These are phyloP conservation scores for Saturnia japonica DNA, from an alignment of 2,888 invertebrate genomes.

Conservation along the genomic window DNA sequence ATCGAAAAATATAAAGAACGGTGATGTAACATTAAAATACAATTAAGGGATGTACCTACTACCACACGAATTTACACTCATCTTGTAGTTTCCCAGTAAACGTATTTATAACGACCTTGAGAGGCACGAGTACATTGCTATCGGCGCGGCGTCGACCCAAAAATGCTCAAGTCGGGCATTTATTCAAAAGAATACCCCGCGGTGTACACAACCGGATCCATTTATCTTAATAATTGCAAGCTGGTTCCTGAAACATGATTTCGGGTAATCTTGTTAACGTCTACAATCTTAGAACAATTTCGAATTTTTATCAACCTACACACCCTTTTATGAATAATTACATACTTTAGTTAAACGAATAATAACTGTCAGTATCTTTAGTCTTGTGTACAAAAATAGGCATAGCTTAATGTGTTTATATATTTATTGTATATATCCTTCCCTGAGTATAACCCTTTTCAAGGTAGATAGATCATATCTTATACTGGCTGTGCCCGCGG, in stretches of 20 bases:
- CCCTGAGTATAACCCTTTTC: background rate
- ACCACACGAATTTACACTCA: constrained; percentile 26
- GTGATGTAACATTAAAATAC: constrained; percentile 39
- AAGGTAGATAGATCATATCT: too few species aligned
- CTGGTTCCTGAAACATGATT: constrained; percentile 9
- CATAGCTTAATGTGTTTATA: background rate
- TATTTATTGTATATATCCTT: background rate
- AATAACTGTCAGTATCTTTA: background rate
- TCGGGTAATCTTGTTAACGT: background rate
- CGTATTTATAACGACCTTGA: constrained; percentile 1
- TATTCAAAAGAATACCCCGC: constrained; percentile 3
- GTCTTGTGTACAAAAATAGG: background rate
- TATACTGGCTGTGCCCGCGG: too few species aligned
- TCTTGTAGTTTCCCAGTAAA: background rate
- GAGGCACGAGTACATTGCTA: background rate
- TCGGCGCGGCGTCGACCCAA: background rate
- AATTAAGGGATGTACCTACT: constrained; percentile 36
- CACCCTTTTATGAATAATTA: background rate
- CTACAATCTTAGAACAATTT: background rate
- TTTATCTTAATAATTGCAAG: constrained; percentile 12
- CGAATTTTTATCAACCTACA: background rate
- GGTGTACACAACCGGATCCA: constrained; percentile 14
- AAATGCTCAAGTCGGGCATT: constrained; percentile 10
- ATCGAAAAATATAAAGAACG: constrained; percentile 31
- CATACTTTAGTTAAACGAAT: background rate